phyloP scores from a whole-genome alignment of 1,140 invertebrate genomes.

The Trinorchestia longiramus region DNA sequence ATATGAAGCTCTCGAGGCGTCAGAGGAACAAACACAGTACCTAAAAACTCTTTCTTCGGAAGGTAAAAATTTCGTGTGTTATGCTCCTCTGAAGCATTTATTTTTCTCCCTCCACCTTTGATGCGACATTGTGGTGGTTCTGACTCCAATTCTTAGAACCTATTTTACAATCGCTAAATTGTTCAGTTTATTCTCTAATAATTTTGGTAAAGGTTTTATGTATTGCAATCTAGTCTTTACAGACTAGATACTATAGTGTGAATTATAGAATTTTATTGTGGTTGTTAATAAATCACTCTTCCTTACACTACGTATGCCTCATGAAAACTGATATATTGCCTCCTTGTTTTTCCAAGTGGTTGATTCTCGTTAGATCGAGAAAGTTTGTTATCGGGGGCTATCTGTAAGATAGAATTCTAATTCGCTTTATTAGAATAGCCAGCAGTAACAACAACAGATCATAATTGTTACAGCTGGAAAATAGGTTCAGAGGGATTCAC shows the following conservation, averaged over 20 bases:
- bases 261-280: too few species aligned
- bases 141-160: neutral
- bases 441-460: too few species aligned
- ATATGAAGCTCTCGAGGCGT: constrained; percentile 62
- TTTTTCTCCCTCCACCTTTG: neutral
- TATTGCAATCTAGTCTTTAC: neutral
- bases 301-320: neutral
- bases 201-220: neutral
- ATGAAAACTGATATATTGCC: neutral
- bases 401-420: neutral
- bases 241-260: too few species aligned
- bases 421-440: neutral
- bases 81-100: neutral
- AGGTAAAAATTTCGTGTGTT: constrained; percentile 62
- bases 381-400: neutral
- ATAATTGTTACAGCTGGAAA: too few species aligned
- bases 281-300: neutral
- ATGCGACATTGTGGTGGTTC: constrained; percentile 3
- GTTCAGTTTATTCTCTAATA: neutral
- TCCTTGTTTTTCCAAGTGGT: too few species aligned
- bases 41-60: constrained; percentile 65
- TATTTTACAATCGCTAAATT: neutral
- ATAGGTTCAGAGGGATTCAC: too few species aligned
- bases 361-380: neutral
- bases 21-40: constrained; percentile 64